Percentiles rank a stretch among this genome's conserved stretches.
Evolutionary conservation across 2,888 invertebrate genomes (phyloP).

Genomic region (Zaprionus bogoriensis): DNA sequence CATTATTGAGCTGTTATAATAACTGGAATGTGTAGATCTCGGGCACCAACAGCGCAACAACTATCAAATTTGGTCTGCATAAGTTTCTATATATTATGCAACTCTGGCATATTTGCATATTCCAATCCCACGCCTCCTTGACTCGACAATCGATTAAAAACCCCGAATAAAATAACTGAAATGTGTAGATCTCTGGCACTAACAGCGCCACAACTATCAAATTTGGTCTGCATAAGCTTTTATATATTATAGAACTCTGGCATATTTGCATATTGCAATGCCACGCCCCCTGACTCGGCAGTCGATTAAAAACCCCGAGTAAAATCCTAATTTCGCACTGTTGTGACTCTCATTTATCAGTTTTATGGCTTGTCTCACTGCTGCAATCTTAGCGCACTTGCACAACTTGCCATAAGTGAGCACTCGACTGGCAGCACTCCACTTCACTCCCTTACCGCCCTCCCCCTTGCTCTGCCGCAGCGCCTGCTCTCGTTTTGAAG

Average conservation of each 20-base stretch:
- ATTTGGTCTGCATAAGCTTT: background rate
- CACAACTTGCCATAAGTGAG: conserved; percentile 28
- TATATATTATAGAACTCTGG: background rate
- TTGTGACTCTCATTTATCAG: conserved; percentile 49
- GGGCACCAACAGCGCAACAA: background rate
- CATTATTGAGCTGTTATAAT: background rate
- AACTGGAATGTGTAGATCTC: background rate
- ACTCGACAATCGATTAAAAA: too few relatives aligned
- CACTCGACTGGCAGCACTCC: conserved; percentile 11
- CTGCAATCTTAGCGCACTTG: conserved; percentile 40
- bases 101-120: background rate
- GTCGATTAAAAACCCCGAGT: too few relatives aligned
- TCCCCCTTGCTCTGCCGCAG: background rate
- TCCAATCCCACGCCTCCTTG: background rate
- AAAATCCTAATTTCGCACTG: background rate
- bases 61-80: background rate
- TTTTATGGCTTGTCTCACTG: conserved; percentile 34
- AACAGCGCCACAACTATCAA: background rate
- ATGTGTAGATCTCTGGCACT: background rate
- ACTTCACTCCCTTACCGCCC: background rate
- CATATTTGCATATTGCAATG: background rate
- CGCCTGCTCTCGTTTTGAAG: conserved; percentile 14
- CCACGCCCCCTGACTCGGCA: background rate
- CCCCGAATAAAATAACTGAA: background rate
- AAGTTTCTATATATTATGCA: background rate